Base-by-base conservation (phyloP, 2,797 vertebrate genomes). In the Dendrocincla fuliginosa region DNA sequence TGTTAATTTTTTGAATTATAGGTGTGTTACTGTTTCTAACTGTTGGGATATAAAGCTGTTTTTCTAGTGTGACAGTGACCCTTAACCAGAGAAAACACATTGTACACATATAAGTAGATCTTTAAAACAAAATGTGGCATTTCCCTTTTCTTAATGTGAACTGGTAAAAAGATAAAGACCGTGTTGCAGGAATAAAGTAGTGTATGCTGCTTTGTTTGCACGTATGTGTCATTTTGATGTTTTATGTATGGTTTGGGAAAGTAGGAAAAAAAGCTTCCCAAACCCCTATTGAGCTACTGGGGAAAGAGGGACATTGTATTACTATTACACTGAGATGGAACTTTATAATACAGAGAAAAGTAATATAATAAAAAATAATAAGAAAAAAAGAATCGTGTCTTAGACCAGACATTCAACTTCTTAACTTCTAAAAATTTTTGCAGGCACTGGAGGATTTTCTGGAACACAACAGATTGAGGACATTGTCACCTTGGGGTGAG, bases 381-480 rank as follows among this genome's bases (percentile, higher is more conserved):
- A 68, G 33, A 44, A 86, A 53, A 78, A 78, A 59, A 77, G 12
- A 77, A 67, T 78, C 9, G 7, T 2, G 1, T 14, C 5, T 60
- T 76, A 56, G 10, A 71, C 35, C 59, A 82, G 46, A 25, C 13
- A 49, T 22, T 18, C 12, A 55, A 42, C 33, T 71, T 71, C 8
- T 20, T 55, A 65, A 63, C n/a, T 64, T 77, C 6, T 37, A 27
- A 41, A 52, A 6, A 30, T 56, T 89, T 64, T 91, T 86, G 75
- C 97, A 99, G 99, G 98, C 98, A 55, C 97, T 99, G 50, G 95
- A 98, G 33, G 63, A 91, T 19, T 99, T 99, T 97, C 97, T 99
- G 96, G 89, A 97, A 24, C 97, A 97, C 95, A 98, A 98, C 98
- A 99, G 96, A 99, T 99, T n/a, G 99, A 99, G 88, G 98, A 99